These are phyloP conservation scores for Paraplagusia blochii DNA, from an alignment of 2,113 vertebrate genomes.

Conservation along the genomic window DNA sequence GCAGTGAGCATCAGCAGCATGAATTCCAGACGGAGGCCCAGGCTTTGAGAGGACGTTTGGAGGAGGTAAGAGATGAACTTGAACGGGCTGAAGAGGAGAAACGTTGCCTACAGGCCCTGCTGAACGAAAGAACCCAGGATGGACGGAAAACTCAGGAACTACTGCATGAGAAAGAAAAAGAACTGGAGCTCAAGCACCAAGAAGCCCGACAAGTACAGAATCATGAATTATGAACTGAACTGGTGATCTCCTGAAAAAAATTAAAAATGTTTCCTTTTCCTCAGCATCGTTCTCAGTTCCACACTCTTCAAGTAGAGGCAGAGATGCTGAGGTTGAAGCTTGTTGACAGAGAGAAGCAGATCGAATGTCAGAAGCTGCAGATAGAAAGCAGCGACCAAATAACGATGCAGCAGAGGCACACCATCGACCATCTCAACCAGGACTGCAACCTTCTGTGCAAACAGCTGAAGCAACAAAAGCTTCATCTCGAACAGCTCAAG, in stretches of 20 bases:
- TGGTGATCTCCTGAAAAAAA: background rate
- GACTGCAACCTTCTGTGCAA: constrained; percentile 77
- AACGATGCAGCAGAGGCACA: constrained; percentile 62
- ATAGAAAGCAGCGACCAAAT: constrained; percentile 66
- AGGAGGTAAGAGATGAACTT: constrained; percentile 68
- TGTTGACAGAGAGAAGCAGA: constrained; percentile 67
- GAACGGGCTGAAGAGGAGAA: constrained; percentile 41
- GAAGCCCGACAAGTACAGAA: constrained; percentile 61
- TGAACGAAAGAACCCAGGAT: constrained; percentile 65
- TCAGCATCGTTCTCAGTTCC: constrained; percentile 27
- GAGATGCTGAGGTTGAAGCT: constrained; percentile 69
- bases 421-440: constrained; percentile 66
- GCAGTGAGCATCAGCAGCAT: constrained; percentile 65
- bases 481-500: constrained; percentile 76
- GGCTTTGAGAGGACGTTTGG: constrained; percentile 62
- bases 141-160: constrained; percentile 54
- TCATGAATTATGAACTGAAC: background rate
- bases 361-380: constrained; percentile 69
- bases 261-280: background rate
- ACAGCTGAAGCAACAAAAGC: constrained; percentile 70
- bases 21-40: constrained; percentile 66
- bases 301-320: constrained; percentile 40
- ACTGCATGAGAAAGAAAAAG: constrained; percentile 65
- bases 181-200: constrained; percentile 62
- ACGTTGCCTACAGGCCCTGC: constrained; percentile 50